Evolutionary conservation across 2,113 vertebrate genomes (phyloP).

Genomic region (Podarcis raffonei): DNA sequence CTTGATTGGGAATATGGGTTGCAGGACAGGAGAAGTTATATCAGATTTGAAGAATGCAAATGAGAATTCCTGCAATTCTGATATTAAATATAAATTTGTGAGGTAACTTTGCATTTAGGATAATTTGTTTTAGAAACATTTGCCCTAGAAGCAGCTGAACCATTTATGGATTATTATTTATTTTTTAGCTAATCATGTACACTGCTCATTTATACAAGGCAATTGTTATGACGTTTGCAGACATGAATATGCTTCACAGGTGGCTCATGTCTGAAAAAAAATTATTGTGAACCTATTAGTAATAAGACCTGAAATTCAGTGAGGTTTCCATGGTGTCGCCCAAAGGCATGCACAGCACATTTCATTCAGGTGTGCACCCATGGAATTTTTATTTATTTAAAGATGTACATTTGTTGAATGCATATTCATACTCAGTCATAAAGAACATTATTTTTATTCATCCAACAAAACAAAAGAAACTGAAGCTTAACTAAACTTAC

Average conservation of each 20-base stretch:
- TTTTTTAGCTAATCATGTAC: neutral
- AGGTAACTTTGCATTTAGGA: neutral
- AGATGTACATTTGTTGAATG: too few species aligned
- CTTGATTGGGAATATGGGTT: neutral
- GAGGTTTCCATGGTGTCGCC: neutral
- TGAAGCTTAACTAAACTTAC: too few species aligned
- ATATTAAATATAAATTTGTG: too few species aligned
- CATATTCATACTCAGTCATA: too few species aligned
- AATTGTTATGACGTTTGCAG: neutral
- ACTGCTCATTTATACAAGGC: neutral
- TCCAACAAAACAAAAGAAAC: too few species aligned
- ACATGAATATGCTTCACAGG: neutral
- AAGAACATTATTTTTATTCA: too few species aligned
- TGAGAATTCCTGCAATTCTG: neutral
- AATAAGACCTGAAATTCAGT: fast-evolving
- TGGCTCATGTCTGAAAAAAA: neutral
- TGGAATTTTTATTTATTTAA: too few species aligned
- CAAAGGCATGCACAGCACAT: too few species aligned
- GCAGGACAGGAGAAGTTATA: too few species aligned
- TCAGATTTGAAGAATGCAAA: neutral
- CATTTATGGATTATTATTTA: neutral
- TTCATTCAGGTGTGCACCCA: too few species aligned
- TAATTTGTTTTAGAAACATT: neutral
- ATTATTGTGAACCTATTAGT: neutral
- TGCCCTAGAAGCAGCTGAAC: neutral